phyloP scores from a whole-genome alignment of 2,888 invertebrate genomes.

The Ichneumoninae sp. region DNA sequence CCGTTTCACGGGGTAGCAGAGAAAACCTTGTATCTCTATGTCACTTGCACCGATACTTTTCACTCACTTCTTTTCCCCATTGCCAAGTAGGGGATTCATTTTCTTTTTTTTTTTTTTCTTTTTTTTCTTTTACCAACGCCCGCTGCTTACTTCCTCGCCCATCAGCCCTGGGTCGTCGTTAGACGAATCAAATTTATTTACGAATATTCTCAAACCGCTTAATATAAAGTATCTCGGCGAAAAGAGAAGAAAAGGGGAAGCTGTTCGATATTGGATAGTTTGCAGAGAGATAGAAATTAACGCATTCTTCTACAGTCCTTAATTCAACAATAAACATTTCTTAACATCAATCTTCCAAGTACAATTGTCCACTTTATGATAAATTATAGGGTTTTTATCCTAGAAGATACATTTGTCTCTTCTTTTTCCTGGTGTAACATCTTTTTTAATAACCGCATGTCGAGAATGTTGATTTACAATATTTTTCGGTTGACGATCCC shows the following conservation, averaged over 20 bases:
- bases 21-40: conserved; percentile 47
- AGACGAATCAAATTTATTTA: conserved; percentile 33
- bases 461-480: conserved; percentile 32
- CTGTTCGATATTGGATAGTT: not conserved
- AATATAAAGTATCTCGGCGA: not conserved
- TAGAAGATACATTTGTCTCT: not conserved
- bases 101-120: conserved; percentile 39
- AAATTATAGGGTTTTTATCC: not conserved
- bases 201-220: not conserved
- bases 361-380: not conserved
- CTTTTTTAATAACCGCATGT: conserved; percentile 22
- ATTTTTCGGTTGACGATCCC: conserved; percentile 35
- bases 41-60: conserved; percentile 32
- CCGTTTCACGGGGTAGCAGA: conserved; percentile 42
- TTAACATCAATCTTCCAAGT: not conserved
- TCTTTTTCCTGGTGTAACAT: not conserved
- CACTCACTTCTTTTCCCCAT: conserved; percentile 5
- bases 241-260: not conserved
- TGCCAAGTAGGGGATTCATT: conserved; percentile 20
- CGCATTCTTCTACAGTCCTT: not conserved
- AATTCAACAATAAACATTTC: not conserved
- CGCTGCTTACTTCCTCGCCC: conserved; percentile 27
- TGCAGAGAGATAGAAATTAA: not conserved
- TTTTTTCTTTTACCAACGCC: conserved; percentile 42
- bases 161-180: conserved; percentile 7